These are phyloP conservation scores for Metridium senile DNA, from an alignment of 92 coral and sea anemone species.

Conservation along the genomic window DNA sequence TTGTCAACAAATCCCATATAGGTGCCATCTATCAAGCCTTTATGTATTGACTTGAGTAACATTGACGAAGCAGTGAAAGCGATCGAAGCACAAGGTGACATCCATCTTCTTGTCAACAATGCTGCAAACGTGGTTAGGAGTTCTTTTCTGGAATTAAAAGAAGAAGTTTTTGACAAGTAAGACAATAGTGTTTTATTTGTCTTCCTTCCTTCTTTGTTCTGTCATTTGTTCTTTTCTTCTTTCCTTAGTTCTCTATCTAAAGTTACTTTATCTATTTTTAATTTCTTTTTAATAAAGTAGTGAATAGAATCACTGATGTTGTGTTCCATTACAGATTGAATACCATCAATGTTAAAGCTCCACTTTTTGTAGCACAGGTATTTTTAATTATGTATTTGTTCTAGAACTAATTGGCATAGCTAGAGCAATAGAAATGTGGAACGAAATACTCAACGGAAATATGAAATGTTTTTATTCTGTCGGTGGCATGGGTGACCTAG, in stretches of 20 bases:
- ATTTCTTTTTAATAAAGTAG: background rate
- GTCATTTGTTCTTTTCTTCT: background rate
- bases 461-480: too few relatives aligned
- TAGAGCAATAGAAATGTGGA: too few relatives aligned
- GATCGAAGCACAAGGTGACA: conserved; percentile 71
- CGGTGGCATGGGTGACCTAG: too few relatives aligned
- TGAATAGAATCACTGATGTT: background rate
- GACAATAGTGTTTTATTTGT: background rate
- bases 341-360: conserved; percentile 78
- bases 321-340: background rate
- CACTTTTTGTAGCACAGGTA: conserved; percentile 88
- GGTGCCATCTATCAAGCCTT: conserved; percentile 83
- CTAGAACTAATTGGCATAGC: too few relatives aligned
- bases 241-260: too few relatives aligned
- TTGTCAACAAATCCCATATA: conserved; percentile 9
- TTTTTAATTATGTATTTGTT: too few relatives aligned
- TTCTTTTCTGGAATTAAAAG: conserved; percentile 69
- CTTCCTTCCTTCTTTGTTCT: background rate
- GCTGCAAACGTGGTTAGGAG: too few relatives aligned
- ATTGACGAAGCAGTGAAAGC: conserved; percentile 57
- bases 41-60: conserved; percentile 70
- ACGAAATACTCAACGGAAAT: background rate
- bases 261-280: background rate
- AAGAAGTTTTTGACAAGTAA: conserved; percentile 83
- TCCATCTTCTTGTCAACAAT: conserved; percentile 87